Base-by-base conservation (phyloP, 2,888 invertebrate genomes). In the Drosophila greeni region DNA sequence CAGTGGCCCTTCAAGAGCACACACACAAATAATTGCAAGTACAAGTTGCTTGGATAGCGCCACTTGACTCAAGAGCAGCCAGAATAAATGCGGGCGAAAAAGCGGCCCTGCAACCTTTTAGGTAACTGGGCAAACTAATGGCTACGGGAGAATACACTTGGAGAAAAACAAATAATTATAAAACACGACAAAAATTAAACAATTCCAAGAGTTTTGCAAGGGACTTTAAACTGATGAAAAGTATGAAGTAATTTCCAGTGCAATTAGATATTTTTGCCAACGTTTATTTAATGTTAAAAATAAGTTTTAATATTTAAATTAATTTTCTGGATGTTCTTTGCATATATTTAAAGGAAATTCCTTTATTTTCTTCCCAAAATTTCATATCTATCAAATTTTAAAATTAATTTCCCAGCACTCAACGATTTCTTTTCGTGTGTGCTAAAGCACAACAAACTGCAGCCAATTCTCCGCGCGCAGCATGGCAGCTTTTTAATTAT, bases 401-500 rank as follows among this genome's bases (percentile, higher is more conserved):
- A 7, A 16, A 11, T 11, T 6, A 16, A 2, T 16, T 43, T 26
- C 6, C 11, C 3, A 23, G 14, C 3, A 2, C 4, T 26, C 1
- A 0, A n/a, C n/a, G 2, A 14, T 1, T 29, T 1, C 0, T 26
- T 58, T 67, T 18, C 48, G 1, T 1, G 37, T 40, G 47, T 45
- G 68, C 16, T 16, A 9, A 24, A 47, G 37, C 33, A 45, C 43
- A 49, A 61, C 48, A 40, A 40, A 5, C 29, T 70, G 26, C 60
- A 76, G 80, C 55, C 70, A 79, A 78, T 79, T 79, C 79, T 29
- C 36, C 24, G 60, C 34, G 54, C 43, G 16, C 40, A 61, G 66
- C 55, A 69, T 67, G 64, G 60, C 54, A 48, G 74, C 56, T 60
- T 72, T 82, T 80, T 80, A 80, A 82, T 80, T 78, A 78, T 73